phyloP scores from a whole-genome alignment of 2,113 vertebrate genomes.

The Scartelaos histophorus region DNA sequence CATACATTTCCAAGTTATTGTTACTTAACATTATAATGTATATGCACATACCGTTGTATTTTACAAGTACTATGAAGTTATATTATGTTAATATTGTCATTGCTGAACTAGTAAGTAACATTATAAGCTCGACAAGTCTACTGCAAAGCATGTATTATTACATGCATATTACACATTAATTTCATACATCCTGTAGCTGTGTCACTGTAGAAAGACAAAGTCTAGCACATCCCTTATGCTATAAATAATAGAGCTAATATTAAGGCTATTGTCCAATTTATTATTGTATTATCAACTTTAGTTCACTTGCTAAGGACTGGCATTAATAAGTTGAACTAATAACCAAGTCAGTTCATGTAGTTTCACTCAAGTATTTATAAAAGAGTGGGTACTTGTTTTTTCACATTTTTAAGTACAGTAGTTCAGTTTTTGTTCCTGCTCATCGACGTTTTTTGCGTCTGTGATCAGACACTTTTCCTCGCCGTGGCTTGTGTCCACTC shows the following conservation, averaged over 20 bases:
- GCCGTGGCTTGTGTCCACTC: constrained; percentile 63
- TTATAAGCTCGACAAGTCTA: constrained; percentile 35
- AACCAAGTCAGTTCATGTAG: constrained; percentile 25
- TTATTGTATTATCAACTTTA: constrained; percentile 16
- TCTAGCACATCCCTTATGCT: constrained; percentile 31
- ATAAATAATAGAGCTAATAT: constrained; percentile 36
- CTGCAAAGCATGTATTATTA: constrained; percentile 52
- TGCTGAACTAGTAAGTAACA: constrained; percentile 33
- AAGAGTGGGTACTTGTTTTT: constrained; percentile 33
- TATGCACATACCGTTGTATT: constrained; percentile 58
- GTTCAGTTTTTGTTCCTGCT: constrained; percentile 33
- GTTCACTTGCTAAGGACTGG: constrained; percentile 40
- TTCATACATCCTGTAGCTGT: constrained; percentile 32
- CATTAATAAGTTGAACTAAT: constrained; percentile 22
- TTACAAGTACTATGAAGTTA: constrained; percentile 60
- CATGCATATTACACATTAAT: constrained; percentile 55
- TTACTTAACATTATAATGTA: constrained; percentile 51
- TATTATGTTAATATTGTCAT: constrained; percentile 49
- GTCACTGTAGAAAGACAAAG: constrained; percentile 20
- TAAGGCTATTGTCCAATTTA: constrained; percentile 60
- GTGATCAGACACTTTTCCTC: constrained; percentile 75
- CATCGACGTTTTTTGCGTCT: constrained; percentile 74
- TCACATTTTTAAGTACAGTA: constrained; percentile 46
- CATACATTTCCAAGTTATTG: constrained; percentile 61
- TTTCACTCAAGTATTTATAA: constrained; percentile 45